phyloP scores from a whole-genome alignment of 2,797 vertebrate genomes.

The Denticeps clupeoides region DNA sequence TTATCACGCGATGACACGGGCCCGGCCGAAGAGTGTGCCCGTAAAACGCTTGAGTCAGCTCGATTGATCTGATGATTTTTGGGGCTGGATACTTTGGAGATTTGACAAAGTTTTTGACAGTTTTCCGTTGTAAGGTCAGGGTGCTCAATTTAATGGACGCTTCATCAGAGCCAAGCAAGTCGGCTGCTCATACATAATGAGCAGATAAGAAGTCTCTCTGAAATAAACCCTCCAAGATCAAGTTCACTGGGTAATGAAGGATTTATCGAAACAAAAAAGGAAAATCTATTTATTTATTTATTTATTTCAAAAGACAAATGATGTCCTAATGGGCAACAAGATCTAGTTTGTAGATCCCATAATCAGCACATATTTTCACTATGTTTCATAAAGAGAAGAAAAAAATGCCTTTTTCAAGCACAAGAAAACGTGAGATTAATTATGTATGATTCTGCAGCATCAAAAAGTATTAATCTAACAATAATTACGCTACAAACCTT shows the following conservation, averaged over 20 bases:
- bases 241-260: slow-evolving; percentile 28
- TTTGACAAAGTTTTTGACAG: slow-evolving; percentile 63
- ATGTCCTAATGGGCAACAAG: too few species aligned
- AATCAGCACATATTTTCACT: too few species aligned
- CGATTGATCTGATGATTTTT: slow-evolving; percentile 57
- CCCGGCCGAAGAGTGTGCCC: slow-evolving; percentile 41
- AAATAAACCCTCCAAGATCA: slow-evolving; percentile 33
- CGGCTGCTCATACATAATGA: slow-evolving; percentile 31
- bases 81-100: slow-evolving; percentile 45
- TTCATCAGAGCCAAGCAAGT: slow-evolving; percentile 38
- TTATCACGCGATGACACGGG: slow-evolving; percentile 61
- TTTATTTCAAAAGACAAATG: too few species aligned
- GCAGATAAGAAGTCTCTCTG: slow-evolving; percentile 38
- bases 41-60: slow-evolving; percentile 61
- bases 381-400: too few species aligned
- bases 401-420: too few species aligned
- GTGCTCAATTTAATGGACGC: slow-evolving; percentile 40
- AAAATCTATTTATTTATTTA: background rate
- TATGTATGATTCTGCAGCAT: too few species aligned
- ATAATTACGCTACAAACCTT: too few species aligned
- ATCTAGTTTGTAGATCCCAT: too few species aligned
- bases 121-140: slow-evolving; percentile 61
- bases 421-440: too few species aligned
- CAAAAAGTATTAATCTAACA: too few species aligned
- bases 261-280: slow-evolving; percentile 1